Evolutionary conservation across 2,113 vertebrate species (phyloP), one percentile per base, ranked within the genome.

Genomic region (Rynchops niger): DNA sequence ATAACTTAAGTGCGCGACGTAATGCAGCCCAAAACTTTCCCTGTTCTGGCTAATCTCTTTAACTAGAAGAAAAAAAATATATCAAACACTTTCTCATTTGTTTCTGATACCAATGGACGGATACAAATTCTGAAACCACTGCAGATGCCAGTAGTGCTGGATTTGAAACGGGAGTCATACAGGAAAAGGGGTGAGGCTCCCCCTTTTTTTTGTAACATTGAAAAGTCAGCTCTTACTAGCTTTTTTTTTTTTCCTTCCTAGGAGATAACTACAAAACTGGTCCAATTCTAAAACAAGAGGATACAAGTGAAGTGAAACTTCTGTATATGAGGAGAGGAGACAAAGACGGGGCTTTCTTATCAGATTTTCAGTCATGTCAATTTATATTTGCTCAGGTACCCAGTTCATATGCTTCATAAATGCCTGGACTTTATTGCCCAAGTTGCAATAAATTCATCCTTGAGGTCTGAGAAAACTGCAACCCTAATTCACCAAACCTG

Each of bases 281-380:
- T n/a, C 38, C 72, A 86, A 34, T 29, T 83, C 42, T 88, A 55
- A 83, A 97, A 27, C 58, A 82, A 82, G 53, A 72, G 40, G 49
- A 76, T 23, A 18, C 25, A 45, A 90, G 16, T 43, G 32, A 65
- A 82, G 12, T 32, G 30, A 90, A 93, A 76, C 49, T 8, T 80
- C 30, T 55, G 30, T 11, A n/a, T 15, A 38, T 0, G 3, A 80
- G 17, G 11, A 1, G 0, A 71, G 12, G 12, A 58, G 59, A 81
- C 19, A 78, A 62, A 83, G 15, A 50, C 7, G 17, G 26, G 17
- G 50, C 52, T 82, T 87, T 58, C 29, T 83, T 45, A 73, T 17
- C 18, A 40, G 10, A 49, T 40, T 53, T 88, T 94, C 45, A 81
- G 55, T 49, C 50, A 36, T 13, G 36, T 65, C 16, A 34, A 14